Percentiles rank a stretch among this genome's conserved stretches.
phyloP scores from a whole-genome alignment of 2,797 vertebrate genomes.

The Oreonectes daqikongensis region DNA sequence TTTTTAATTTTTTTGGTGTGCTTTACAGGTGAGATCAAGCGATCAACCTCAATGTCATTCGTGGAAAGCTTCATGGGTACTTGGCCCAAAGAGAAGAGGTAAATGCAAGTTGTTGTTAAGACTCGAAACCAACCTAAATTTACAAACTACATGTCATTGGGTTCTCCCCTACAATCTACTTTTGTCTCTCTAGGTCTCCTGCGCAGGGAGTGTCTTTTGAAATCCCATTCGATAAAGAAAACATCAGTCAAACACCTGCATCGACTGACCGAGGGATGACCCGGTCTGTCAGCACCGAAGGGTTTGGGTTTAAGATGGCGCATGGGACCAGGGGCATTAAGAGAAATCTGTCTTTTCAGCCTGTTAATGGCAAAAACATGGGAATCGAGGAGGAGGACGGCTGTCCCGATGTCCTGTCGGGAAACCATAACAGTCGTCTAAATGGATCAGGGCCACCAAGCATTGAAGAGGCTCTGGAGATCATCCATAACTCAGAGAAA shows the following conservation, averaged over 20 bases:
- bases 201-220: conserved; percentile 96
- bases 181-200: conserved; percentile 80
- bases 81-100: conserved; percentile 98
- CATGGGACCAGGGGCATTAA: conserved; percentile 79
- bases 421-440: conserved; percentile 63
- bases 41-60: conserved; percentile 96
- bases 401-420: conserved; percentile 71
- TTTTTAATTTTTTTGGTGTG: conserved; percentile 57
- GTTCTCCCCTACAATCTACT: not conserved
- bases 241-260: conserved; percentile 65
- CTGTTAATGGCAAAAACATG: conserved; percentile 86
- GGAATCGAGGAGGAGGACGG: conserved; percentile 84
- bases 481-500: conserved; percentile 87
- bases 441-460: conserved; percentile 81
- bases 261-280: conserved; percentile 80
- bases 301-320: conserved; percentile 82
- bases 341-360: conserved; percentile 90
- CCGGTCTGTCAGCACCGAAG: conserved; percentile 92
- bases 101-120: conserved; percentile 25
- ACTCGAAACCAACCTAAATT: not conserved
- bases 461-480: conserved; percentile 91
- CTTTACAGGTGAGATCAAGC: conserved; percentile 87
- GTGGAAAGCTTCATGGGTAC: conserved; percentile 93
- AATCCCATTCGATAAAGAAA: conserved; percentile 93
- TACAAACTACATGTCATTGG: conserved; percentile 4